Base-by-base conservation (phyloP, 1,140 invertebrate genomes). In the Dreissena rostriformis region DNA sequence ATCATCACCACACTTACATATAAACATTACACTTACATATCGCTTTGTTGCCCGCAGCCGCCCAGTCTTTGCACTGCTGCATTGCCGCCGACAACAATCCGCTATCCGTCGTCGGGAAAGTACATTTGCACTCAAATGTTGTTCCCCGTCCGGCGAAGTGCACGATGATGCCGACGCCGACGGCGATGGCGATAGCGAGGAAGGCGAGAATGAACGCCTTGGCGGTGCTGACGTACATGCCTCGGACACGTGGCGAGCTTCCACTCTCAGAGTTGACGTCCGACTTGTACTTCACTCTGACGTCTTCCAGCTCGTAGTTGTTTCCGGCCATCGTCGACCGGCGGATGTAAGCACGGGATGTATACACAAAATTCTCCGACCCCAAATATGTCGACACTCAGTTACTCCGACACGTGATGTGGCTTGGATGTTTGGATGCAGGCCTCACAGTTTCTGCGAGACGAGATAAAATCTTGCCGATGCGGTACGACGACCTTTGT, bases 81-180 rank as follows among this genome's bases (percentile, higher is more conserved):
- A 77, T 8, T 0, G 71, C 71, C 12, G 65, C 74, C 14, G 73
- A 19, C 15, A 17, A 49, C 10, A 29, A 65, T n/a, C 73, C 82
- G 11, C 49, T 67, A 24, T 17, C 39, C 10, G 71, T 73, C 22
- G 53, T 51, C 53, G 73, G 82, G 68, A 70, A 84, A 17, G 24
- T 28, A 65, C 82, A 84, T n/a, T 72, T 29, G 49, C 82, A 84
- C 51, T 84, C 74, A 14, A 84, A n/a, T 14, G 52, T 65, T 63
- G 65, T 24, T n/a, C 39, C 61, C 39, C 4, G 39, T n/a, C 82
- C 82, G 19, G 82, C 82, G 49, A 84, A 84, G 65, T 84, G 82
- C 55, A 84, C 82, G n/a, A 84, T 84, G 51, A 84, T 71, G n/a
- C 82, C 82, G 29, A 84, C 82, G 22, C 82, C 82, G 49, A 84